Evolutionary conservation across 2,888 invertebrate species (phyloP).

Genomic region (Osmoderma eremita): DNA sequence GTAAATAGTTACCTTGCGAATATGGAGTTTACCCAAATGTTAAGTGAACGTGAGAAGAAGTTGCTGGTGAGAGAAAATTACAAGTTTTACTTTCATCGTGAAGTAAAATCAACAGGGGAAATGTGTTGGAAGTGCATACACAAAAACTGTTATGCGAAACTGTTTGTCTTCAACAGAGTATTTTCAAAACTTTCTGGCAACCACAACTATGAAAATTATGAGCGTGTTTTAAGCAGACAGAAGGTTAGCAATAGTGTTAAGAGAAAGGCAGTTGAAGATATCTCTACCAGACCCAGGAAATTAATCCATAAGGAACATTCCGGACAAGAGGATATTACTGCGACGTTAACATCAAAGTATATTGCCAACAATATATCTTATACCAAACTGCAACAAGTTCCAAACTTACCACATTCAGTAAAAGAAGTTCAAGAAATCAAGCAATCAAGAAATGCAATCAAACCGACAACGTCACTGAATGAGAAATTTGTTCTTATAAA

Average conservation of each 20-base stretch:
- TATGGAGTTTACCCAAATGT: neutral
- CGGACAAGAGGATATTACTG: neutral
- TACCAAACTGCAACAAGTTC: neutral
- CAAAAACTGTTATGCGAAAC: neutral
- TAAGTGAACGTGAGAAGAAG: neutral
- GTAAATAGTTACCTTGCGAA: too few species aligned
- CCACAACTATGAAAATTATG: constrained; percentile 6
- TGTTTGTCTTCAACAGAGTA: neutral
- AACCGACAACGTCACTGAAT: too few species aligned
- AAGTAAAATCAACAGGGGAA: neutral
- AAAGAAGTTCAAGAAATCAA: neutral
- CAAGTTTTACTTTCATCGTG: neutral
- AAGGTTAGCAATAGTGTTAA: neutral
- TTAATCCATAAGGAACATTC: neutral
- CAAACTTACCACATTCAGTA: neutral
- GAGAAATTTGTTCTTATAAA: too few species aligned
- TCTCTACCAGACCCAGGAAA: neutral
- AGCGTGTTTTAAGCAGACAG: neutral
- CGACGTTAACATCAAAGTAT: neutral
- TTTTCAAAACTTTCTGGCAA: neutral
- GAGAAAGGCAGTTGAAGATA: constrained; percentile 11
- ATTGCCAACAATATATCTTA: constrained; percentile 2
- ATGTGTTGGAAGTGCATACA: neutral
- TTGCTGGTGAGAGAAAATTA: constrained; percentile 2
- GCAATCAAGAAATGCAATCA: too few species aligned